phyloP scores from a whole-genome alignment of 2,113 vertebrate species.

The Perognathus longimembris region DNA sequence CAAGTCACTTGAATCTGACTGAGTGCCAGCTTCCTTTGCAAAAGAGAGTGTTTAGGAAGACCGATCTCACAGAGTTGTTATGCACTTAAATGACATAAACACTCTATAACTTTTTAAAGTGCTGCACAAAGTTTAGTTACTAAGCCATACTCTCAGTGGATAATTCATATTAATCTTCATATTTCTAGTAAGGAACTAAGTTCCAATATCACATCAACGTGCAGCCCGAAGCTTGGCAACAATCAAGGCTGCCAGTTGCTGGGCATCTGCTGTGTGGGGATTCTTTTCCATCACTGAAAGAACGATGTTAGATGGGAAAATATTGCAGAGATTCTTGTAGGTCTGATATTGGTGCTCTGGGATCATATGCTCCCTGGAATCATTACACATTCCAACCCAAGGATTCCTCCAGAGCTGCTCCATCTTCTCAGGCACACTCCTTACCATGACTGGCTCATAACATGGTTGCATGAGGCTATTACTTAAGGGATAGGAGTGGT shows the following conservation, averaged over 20 bases:
- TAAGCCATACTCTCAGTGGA: slow-evolving; percentile 55
- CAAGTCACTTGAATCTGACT: slow-evolving; percentile 57
- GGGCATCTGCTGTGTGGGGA: slow-evolving; percentile 97
- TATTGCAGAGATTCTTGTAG: slow-evolving; percentile 99
- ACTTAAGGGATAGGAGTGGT: slow-evolving; percentile 94
- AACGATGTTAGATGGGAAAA: slow-evolving; percentile 96
- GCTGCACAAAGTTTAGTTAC: slow-evolving; percentile 73
- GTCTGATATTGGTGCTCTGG: slow-evolving; percentile 98
- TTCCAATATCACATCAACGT: slow-evolving; percentile 84
- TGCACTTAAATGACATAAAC: slow-evolving; percentile 61
- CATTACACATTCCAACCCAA: slow-evolving; percentile 92
- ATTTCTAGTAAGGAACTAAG: slow-evolving; percentile 50
- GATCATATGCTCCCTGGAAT: slow-evolving; percentile 93
- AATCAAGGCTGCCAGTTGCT: slow-evolving; percentile 97
- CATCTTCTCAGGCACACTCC: slow-evolving; percentile 99
- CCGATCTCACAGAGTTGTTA: slow-evolving; percentile 63
- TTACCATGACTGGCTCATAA: slow-evolving; percentile 97
- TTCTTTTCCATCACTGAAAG: slow-evolving; percentile 99
- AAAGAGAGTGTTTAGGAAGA: slow-evolving; percentile 57
- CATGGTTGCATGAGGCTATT: slow-evolving; percentile 96
- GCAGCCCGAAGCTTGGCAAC: slow-evolving; percentile 96
- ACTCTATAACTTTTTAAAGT: slow-evolving; percentile 66
- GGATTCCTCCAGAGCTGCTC: slow-evolving; percentile 98
- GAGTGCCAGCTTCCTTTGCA: slow-evolving; percentile 56
- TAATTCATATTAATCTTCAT: slow-evolving; percentile 63